Percentiles rank a stretch among this genome's conserved stretches.
These are phyloP conservation scores for Melinopterus prodromus DNA, from an alignment of 2,888 invertebrate species.

Conservation along the genomic window DNA sequence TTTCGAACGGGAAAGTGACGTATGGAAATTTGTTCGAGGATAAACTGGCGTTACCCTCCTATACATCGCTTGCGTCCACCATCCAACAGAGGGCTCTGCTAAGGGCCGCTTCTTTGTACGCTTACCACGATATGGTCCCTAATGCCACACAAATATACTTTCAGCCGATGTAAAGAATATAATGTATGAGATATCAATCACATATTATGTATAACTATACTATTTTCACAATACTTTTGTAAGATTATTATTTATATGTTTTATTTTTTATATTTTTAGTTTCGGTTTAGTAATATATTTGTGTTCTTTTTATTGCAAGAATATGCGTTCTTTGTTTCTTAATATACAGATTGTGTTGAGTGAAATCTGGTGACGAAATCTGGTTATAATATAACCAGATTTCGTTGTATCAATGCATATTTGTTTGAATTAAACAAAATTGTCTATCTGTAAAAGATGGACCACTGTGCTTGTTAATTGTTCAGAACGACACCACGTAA, in stretches of 20 bases:
- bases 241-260: background rate
- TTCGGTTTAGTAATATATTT: no score
- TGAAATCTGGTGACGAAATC: no score
- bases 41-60: constrained; percentile 51
- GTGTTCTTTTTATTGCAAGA: no score
- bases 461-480: no score
- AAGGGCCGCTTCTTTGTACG: constrained; percentile 54
- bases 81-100: constrained; percentile 52
- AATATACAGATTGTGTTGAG: no score
- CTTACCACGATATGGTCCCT: constrained; percentile 50
- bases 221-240: background rate
- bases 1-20: constrained; percentile 18
- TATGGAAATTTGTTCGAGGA: constrained; percentile 33
- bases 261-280: background rate
- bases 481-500: no score
- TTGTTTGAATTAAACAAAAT: no score
- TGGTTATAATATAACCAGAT: no score
- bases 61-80: constrained; percentile 52
- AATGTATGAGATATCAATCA: constrained; percentile 21
- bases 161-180: constrained; percentile 23
- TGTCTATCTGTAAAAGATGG: no score
- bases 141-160: constrained; percentile 51
- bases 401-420: no score
- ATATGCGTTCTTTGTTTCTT: no score
- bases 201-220: background rate